Conservation (phyloP, 1,140 invertebrate genomes). For the Nasonia giraulti region DNA sequence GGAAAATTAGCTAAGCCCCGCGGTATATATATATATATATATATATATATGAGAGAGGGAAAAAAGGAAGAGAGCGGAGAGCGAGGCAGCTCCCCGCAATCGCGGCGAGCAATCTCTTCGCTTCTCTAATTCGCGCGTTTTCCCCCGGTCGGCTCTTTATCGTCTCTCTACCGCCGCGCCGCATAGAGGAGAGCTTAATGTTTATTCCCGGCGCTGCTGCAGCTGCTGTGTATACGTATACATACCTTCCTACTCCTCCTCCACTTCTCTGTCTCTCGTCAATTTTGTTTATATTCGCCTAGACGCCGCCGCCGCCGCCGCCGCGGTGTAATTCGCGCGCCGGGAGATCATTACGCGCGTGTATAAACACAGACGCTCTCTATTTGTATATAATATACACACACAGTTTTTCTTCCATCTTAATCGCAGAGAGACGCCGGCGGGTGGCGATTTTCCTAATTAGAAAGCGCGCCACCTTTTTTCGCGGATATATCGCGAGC, state of each 20-base stretch:
- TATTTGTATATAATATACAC: neutral
- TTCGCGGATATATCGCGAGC: too few species aligned
- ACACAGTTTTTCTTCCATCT: neutral
- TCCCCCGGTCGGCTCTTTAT: neutral
- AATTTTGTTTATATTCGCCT: slow-evolving; percentile 4
- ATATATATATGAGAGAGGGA: neutral
- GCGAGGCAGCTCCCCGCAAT: neutral
- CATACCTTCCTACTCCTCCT: neutral
- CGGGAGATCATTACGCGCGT: neutral
- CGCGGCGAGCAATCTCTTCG: neutral
- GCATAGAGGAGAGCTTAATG: neutral
- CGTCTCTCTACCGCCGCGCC: neutral
- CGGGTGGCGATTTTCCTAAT: slow-evolving; percentile 17
- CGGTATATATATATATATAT: too few species aligned
- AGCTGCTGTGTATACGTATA: neutral
- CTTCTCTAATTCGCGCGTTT: slow-evolving; percentile 5
- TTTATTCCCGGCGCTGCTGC: neutral
- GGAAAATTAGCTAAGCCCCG: neutral
- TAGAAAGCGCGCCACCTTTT: slow-evolving; percentile 26
- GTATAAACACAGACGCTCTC: neutral
- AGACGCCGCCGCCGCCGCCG: neutral
- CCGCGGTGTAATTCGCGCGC: neutral
- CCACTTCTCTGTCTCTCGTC: slow-evolving; percentile 15
- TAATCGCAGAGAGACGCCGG: neutral
- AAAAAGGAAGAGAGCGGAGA: neutral